Conservation (phyloP, 1,140 invertebrate genomes). For the Drosophila equinoxialis region DNA sequence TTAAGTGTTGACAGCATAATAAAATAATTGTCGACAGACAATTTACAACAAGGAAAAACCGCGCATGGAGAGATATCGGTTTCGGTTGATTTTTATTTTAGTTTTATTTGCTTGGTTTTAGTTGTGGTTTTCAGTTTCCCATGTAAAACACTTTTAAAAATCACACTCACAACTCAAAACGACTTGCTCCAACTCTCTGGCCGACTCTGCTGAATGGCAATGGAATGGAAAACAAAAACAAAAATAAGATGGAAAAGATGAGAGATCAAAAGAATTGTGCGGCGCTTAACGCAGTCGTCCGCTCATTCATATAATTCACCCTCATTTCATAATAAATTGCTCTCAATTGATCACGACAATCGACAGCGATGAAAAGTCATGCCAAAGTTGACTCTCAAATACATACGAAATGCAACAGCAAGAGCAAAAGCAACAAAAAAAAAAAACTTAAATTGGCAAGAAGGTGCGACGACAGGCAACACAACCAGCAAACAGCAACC, state of each 20-base stretch:
- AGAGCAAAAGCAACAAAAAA: conserved; percentile 21
- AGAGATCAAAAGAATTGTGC: conserved; percentile 81
- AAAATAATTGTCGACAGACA: conserved; percentile 83
- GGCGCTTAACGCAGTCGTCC: conserved; percentile 66
- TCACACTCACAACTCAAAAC: conserved; percentile 79
- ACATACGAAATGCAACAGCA: conserved; percentile 58
- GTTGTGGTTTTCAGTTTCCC: conserved; percentile 66
- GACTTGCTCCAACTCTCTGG: conserved; percentile 6
- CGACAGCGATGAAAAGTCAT: conserved; percentile 82
- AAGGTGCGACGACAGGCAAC: conserved; percentile 52
- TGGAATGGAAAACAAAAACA: conserved; percentile 57
- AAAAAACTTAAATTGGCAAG: conserved; percentile 67
- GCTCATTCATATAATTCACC: conserved; percentile 83
- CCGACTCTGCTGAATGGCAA: conserved; percentile 8
- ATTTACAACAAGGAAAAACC: conserved; percentile 58
- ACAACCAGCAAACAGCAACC: conserved; percentile 16
- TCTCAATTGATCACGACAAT: conserved; percentile 84
- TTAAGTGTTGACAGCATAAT: conserved; percentile 83
- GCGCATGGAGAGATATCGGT: conserved; percentile 22
- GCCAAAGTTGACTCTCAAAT: conserved; percentile 79
- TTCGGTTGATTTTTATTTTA: conserved; percentile 14
- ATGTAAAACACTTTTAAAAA: conserved; percentile 82
- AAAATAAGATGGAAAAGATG: conserved; percentile 59
- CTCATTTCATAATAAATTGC: conserved; percentile 84
- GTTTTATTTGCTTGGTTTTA: conserved; percentile 3